Conservation (phyloP, 2,113 vertebrate genomes). For the Microcebus tavaratra region DNA sequence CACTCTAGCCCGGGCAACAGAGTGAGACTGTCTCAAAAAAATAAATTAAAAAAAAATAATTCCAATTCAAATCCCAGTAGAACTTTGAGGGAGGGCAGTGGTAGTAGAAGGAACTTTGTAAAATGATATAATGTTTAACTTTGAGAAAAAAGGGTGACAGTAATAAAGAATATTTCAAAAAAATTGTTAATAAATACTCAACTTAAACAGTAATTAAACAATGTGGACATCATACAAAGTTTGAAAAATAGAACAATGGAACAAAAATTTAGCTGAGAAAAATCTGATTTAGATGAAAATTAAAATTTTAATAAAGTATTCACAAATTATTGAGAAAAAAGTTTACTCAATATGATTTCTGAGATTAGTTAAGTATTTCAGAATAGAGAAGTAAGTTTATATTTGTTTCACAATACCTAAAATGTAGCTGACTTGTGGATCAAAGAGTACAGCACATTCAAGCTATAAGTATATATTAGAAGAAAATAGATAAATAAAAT, state of each 20-base stretch:
- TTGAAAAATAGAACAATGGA: not conserved
- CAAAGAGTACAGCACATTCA: not conserved
- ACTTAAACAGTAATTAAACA: not conserved
- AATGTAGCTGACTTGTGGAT: not conserved
- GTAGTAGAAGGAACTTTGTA: not conserved
- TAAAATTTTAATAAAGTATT: not conserved
- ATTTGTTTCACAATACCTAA: not conserved
- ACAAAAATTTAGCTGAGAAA: not conserved
- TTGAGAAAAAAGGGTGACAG: not conserved
- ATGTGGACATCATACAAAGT: not conserved
- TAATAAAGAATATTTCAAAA: not conserved
- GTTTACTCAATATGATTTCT: not conserved
- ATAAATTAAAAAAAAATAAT: not conserved
- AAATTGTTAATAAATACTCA: not conserved
- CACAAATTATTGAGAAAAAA: not conserved
- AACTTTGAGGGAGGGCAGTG: accelerated
- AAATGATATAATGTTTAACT: not conserved
- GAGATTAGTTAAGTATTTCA: not conserved
- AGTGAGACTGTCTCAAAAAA: too few species aligned
- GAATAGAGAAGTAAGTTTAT: not conserved
- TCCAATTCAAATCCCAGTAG: not conserved
- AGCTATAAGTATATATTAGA: not conserved
- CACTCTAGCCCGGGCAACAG: too few species aligned
- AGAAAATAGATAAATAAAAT: not conserved
- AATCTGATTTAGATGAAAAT: not conserved